Base-by-base conservation (phyloP, 2,797 vertebrate species). In the Lutjanus argentimaculatus region DNA sequence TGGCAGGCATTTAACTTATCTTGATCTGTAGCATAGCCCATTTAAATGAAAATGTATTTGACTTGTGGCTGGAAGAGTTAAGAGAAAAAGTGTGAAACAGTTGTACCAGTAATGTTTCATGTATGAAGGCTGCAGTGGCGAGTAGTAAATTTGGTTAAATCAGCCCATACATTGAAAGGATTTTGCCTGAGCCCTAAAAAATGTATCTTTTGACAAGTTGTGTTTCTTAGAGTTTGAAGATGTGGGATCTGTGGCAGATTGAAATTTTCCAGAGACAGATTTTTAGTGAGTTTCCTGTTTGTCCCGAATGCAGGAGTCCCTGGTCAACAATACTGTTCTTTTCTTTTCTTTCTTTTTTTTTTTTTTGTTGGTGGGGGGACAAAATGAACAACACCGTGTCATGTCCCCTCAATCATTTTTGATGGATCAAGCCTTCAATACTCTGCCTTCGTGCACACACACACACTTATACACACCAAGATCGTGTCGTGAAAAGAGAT, bases 171-270 rank as follows among this genome's bases (percentile, higher is more conserved):
- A 64, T 15, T 65, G 14, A 80, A 40, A 57, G 45, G 9, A 72
- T 69, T 68, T 40, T 58, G 7, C 72, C 52, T 40, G 43, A 25
- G 12, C 46, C n/a, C 19, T 16, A 14, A 14, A 19, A 8, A 7
- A n/a, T 2, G 0, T 1, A 63, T 61, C 13, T 55, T 66, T 48
- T 68, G 45, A 78, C 13, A 56, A 45, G 22, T 42, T 63, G 49
- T 66, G n/a, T 67, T 71, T 58, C 51, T 17, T 1, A 69, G 21
- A 19, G 48, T 51, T 57, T 79, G 17, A 71, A 72, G 56, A 63
- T 80, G 53, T 80, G 48, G 13, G 8, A 71, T 78, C 67, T 73
- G 52, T 73, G 48, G 69, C 55, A 75, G 75, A 85, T 75, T 53
- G 16, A 79, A 66, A 59, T 79, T 67, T 75, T 69, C 56, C 53